A percentile compares a stretch with the other conserved stretches of the same genome.
Conservation (phyloP, 1,140 invertebrate species). For the Fopius arisanus region DNA sequence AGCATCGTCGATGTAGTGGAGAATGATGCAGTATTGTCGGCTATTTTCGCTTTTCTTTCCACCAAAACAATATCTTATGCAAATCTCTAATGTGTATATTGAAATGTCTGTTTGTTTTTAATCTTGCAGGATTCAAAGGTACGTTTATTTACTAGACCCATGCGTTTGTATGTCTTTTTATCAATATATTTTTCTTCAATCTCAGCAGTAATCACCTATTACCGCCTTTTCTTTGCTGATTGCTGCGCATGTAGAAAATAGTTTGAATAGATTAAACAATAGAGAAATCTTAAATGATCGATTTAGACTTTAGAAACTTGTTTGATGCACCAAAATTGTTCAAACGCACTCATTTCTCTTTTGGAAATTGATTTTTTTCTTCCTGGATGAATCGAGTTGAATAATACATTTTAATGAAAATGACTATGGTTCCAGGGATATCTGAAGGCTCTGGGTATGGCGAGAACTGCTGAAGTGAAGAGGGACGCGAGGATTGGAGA, state of each 20-base stretch:
- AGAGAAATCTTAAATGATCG: too few relatives aligned
- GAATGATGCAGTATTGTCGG: constrained; percentile 6
- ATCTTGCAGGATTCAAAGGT: constrained; percentile 72
- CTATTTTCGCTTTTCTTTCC: constrained; percentile 1
- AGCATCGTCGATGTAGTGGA: not conserved
- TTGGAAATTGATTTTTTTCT: not conserved
- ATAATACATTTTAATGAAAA: not conserved
- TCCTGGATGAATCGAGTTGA: not conserved
- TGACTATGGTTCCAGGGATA: constrained; percentile 78
- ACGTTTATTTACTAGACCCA: constrained; percentile 55
- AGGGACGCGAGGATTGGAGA: constrained; percentile 95
- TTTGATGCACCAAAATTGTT: not conserved
- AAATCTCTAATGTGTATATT: constrained; percentile 25
- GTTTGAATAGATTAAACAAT: not conserved
- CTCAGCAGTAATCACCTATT: constrained; percentile 33
- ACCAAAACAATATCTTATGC: not conserved
- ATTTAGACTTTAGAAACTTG: not conserved
- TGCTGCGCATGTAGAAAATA: constrained; percentile 25
- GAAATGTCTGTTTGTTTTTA: constrained; percentile 61
- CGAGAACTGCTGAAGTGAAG: constrained; percentile 95
- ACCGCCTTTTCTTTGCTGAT: constrained; percentile 3
- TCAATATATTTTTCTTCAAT: constrained; percentile 45
- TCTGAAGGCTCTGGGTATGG: constrained; percentile 93
- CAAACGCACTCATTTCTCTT: not conserved
- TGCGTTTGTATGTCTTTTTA: constrained; percentile 50